A percentile compares a stretch with the other conserved stretches of the same genome.
Evolutionary conservation across 2,888 invertebrate genomes (phyloP).

Genomic region (Baccha elongata): DNA sequence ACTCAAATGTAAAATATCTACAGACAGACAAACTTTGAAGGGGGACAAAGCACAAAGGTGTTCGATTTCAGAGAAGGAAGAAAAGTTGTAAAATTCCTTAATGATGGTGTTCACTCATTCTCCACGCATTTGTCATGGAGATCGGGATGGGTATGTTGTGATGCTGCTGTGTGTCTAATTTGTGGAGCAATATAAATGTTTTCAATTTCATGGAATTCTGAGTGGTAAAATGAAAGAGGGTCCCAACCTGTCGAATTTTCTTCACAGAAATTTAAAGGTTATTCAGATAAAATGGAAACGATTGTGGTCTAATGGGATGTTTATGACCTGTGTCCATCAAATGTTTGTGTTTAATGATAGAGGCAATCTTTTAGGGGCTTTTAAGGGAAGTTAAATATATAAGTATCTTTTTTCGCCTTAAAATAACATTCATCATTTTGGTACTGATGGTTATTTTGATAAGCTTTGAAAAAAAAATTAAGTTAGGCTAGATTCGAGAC

Average conservation of each 20-base stretch:
- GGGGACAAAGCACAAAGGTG: conserved; percentile 19
- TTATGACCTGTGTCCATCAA: conserved; percentile 43
- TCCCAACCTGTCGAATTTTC: conserved; percentile 36
- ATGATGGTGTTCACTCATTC: conserved; percentile 23
- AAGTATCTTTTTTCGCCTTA: background rate
- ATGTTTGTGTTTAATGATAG: background rate
- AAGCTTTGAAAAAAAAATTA: too few relatives aligned
- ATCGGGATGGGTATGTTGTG: conserved; percentile 1
- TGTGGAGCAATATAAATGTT: conserved; percentile 35
- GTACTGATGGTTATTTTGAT: background rate
- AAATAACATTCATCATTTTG: background rate
- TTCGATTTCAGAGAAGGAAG: conserved; percentile 53
- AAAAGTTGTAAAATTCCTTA: conserved; percentile 44
- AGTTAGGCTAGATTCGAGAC: too few relatives aligned
- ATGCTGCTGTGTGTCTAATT: conserved; percentile 8
- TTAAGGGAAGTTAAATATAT: background rate
- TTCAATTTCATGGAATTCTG: conserved; percentile 51
- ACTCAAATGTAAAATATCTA: conserved; percentile 31
- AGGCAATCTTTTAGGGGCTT: background rate
- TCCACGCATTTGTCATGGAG: conserved; percentile 51
- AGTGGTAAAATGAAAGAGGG: conserved; percentile 24
- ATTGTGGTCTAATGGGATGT: conserved; percentile 40
- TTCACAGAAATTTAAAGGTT: conserved; percentile 21
- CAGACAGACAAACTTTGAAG: background rate
- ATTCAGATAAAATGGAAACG: conserved; percentile 41